A percentile compares a stretch with the other conserved stretches of the same genome.
phyloP scores from a whole-genome alignment of 2,113 vertebrate genomes.

The Cavia aperea region DNA sequence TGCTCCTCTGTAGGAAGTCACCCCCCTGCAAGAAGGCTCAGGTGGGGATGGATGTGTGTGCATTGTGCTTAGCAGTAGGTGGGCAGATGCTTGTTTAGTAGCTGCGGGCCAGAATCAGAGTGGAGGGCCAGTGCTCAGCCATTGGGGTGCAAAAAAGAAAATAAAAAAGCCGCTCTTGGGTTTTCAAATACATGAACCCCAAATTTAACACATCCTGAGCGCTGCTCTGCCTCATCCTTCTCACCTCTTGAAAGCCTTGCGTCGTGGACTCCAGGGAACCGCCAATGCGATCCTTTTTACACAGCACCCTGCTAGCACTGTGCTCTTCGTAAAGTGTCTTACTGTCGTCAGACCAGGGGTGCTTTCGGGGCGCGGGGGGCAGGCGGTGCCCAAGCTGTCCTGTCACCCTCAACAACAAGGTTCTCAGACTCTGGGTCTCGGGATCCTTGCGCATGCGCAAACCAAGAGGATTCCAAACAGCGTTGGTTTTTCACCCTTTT shows the following conservation, averaged over 20 bases:
- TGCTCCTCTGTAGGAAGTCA: conserved; percentile 3
- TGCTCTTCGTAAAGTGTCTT: background rate
- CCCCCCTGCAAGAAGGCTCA: background rate
- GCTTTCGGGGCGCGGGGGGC: background rate
- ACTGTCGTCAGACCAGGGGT: background rate
- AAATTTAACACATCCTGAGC: background rate
- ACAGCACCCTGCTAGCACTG: background rate
- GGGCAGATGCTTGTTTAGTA: background rate
- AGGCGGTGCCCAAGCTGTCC: fast-evolving
- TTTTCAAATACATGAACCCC: background rate
- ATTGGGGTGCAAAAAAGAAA: background rate
- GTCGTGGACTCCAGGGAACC: background rate
- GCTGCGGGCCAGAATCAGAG: no score
- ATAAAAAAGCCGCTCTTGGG: background rate
- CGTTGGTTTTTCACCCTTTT: no score
- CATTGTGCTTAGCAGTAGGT: background rate
- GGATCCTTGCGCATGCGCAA: background rate
- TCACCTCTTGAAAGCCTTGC: background rate
- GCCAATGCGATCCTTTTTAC: background rate
- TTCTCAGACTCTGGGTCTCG: background rate
- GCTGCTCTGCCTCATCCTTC: background rate
- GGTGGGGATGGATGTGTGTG: background rate
- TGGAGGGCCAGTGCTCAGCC: fast-evolving
- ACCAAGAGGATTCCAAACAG: background rate
- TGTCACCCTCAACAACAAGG: no score